Base-by-base conservation (phyloP, 2,113 vertebrate genomes). In the Myotis davidii region DNA sequence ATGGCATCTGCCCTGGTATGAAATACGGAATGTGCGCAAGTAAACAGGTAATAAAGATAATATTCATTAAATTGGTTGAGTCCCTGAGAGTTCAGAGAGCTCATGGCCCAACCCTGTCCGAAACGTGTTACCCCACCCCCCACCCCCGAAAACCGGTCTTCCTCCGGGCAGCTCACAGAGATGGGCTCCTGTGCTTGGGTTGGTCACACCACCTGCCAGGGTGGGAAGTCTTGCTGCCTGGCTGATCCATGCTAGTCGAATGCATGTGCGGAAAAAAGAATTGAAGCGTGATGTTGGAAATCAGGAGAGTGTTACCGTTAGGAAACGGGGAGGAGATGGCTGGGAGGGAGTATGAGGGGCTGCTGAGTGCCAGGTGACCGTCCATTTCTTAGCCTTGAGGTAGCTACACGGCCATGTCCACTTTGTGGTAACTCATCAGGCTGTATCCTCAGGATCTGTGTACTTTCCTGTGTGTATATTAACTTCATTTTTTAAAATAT, bases 121-220 rank as follows among this genome's bases (percentile, higher is more conserved):
- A 96, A 90, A 76, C 29, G 77, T 39, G 72, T 95, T 54, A 21
- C 34, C 9, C 21, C 29, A 21, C 11, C 1, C 11, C 70, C 29
- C 21, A 21, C 16, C 1, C 21, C 32, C 27, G 56, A 93, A 94
- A 72, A 54, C 39, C 56, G 17, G 20, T 59, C 67, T 14, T 92
- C 94, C 29, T 21, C 54, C 79, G 96, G 92, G 87, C 96, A 29
- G 34, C 48, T 94, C 94, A 61, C 13, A 56, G 39, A 87, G 85
- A 54, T 74, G 45, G 5, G 64, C 89, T 85, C 29, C 84, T 3
- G 0, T 11, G 45, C 79, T 79, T 92, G 56, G 64, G 52, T 96
- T 37, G 87, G 89, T 85, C 73, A 94, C 74, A 83, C 87, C 45
- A 61, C 42, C 67, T 83, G 50, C 74, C 90, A 87, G 78, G 88